Percentiles rank a stretch among this genome's conserved stretches.
These are phyloP conservation scores for Chloroclysta siterata DNA, from an alignment of 2,888 invertebrate species.

Conservation along the genomic window DNA sequence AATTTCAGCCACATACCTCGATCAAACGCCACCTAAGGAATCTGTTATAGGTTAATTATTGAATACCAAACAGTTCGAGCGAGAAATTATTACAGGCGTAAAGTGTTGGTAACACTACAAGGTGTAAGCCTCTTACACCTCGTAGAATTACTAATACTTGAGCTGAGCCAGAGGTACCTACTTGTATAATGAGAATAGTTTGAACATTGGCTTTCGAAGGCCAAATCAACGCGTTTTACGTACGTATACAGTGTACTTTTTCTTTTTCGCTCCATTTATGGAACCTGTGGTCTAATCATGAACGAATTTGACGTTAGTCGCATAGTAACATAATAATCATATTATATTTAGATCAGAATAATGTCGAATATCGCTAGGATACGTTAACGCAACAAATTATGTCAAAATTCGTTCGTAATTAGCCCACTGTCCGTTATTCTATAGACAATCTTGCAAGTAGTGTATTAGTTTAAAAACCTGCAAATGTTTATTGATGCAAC, in stretches of 20 bases:
- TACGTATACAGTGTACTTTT: neutral
- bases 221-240: too few relatives aligned
- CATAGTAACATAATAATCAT: too few relatives aligned
- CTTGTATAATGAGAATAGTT: constrained; percentile 6
- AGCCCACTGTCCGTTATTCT: too few relatives aligned
- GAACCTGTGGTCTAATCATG: too few relatives aligned
- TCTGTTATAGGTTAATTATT: constrained; percentile 21
- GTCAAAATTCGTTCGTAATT: too few relatives aligned
- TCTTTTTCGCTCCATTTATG: neutral
- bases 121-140: constrained; percentile 6
- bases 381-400: too few relatives aligned
- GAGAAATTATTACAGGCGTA: constrained; percentile 23
- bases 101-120: neutral
- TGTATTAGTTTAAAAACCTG: too few relatives aligned
- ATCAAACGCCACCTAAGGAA: constrained; percentile 16
- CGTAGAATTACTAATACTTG: constrained; percentile 3
- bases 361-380: too few relatives aligned
- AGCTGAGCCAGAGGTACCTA: neutral
- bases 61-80: constrained; percentile 21
- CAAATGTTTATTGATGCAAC: too few relatives aligned
- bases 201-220: neutral
- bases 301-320: too few relatives aligned
- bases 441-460: too few relatives aligned
- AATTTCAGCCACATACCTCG: constrained; percentile 1
- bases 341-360: too few relatives aligned